Conservation (phyloP, 2,797 vertebrate genomes). For the Silurus lanzhouensis region DNA sequence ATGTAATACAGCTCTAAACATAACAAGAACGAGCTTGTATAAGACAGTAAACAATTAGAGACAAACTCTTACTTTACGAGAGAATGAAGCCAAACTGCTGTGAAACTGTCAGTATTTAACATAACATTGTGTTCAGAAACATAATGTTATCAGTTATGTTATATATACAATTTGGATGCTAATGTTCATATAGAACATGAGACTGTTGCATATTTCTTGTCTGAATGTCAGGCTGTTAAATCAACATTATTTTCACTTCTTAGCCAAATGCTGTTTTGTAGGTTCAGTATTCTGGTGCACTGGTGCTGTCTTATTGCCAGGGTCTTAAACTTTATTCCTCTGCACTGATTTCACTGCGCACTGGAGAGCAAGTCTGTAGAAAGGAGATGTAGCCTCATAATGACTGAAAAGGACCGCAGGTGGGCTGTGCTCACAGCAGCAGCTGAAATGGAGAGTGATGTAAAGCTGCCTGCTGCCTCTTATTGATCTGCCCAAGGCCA, state of each 20-base stretch:
- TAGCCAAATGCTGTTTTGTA: conserved; percentile 3
- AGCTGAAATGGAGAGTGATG: conserved; percentile 38
- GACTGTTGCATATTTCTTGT: background rate
- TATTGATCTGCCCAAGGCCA: conserved; percentile 64
- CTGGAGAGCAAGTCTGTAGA: conserved; percentile 19
- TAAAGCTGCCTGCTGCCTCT: conserved; percentile 44
- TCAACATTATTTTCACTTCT: background rate
- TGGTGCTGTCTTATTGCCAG: background rate
- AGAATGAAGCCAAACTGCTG: background rate
- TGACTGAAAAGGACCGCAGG: conserved; percentile 40
- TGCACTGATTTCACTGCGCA: conserved; percentile 16
- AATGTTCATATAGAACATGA: background rate
- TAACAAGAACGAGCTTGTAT: background rate
- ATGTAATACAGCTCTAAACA: conserved; percentile 16
- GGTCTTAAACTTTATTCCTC: conserved; percentile 17
- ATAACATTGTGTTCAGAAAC: background rate
- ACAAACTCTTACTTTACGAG: background rate
- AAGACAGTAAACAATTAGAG: conserved; percentile 32
- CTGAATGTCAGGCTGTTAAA: background rate
- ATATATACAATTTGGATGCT: background rate
- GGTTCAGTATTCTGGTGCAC: background rate
- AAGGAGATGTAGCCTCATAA: conserved; percentile 28
- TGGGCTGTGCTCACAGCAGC: conserved; percentile 39
- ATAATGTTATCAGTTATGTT: background rate
- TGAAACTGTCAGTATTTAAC: background rate